These are phyloP conservation scores for Anguilla obscura DNA, from an alignment of 2,797 vertebrate genomes.

Conservation along the genomic window DNA sequence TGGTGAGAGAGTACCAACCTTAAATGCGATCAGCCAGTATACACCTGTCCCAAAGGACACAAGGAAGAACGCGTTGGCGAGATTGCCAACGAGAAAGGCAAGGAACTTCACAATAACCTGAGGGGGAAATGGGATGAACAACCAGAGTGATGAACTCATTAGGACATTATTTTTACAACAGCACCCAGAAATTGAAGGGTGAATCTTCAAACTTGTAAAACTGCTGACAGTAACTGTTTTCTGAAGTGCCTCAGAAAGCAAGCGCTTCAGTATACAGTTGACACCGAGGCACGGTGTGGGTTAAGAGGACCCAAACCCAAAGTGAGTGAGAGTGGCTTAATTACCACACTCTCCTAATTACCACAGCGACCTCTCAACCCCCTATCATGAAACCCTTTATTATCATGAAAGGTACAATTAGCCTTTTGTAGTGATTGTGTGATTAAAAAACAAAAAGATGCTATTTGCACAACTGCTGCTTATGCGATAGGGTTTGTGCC, in stretches of 20 bases:
- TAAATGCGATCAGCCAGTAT: constrained; percentile 50
- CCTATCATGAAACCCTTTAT: neutral
- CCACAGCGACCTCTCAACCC: neutral
- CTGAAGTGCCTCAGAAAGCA: neutral
- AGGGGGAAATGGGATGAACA: neutral
- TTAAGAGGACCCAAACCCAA: neutral
- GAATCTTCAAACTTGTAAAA: neutral
- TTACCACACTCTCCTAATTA: neutral
- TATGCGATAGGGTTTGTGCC: neutral
- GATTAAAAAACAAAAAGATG: neutral
- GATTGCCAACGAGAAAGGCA: constrained; percentile 41
- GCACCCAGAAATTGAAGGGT: neutral
- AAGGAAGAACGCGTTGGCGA: constrained; percentile 49
- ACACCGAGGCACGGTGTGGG: neutral
- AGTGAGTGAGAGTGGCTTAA: neutral
- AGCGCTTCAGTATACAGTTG: neutral
- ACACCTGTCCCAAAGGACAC: constrained; percentile 43
- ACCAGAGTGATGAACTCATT: neutral
- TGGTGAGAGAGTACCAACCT: constrained; percentile 36
- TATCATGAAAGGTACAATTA: neutral
- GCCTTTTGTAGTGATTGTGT: neutral
- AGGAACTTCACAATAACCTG: constrained; percentile 50
- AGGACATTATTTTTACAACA: neutral
- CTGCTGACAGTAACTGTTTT: neutral
- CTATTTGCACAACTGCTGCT: neutral